phyloP scores from a whole-genome alignment of 1,140 invertebrate genomes.

The Agrypnia vestita region DNA sequence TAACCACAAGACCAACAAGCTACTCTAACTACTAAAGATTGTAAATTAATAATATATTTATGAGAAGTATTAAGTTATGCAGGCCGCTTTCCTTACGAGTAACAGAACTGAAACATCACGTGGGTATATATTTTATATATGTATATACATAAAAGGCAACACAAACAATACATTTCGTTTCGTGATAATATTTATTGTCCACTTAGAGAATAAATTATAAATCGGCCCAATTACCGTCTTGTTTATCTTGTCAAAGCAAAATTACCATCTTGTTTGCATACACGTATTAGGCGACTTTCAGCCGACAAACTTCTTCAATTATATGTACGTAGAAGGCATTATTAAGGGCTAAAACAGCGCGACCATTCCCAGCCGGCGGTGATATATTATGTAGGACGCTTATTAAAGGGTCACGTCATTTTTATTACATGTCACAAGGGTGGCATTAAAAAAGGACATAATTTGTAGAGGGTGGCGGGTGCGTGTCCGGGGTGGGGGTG shows the following conservation, averaged over 20 bases:
- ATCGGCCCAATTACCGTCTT: constrained; percentile 35
- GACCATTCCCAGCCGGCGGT: constrained; percentile 26
- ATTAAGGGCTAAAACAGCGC: constrained; percentile 19
- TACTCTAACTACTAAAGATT: too few species aligned
- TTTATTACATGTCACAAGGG: constrained; percentile 54
- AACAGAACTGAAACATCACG: background rate
- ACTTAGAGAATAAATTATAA: constrained; percentile 43
- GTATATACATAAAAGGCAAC: too few species aligned
- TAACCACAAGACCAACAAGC: too few species aligned
- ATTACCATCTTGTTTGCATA: constrained; percentile 17
- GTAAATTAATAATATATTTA: too few species aligned
- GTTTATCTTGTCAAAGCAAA: constrained; percentile 35
- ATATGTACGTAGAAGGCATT: constrained; percentile 2
- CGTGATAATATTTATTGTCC: constrained; percentile 12
- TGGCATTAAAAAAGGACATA: constrained; percentile 56
- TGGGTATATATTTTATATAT: too few species aligned
- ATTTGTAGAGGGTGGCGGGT: constrained; percentile 43
- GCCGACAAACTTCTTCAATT: constrained; percentile 15
- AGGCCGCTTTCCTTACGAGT: too few species aligned
- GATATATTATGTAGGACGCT: constrained; percentile 47
- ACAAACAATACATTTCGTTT: too few species aligned
- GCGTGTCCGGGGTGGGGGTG: background rate
- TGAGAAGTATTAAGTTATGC: too few species aligned
- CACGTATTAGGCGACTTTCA: background rate
- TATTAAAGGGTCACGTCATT: constrained; percentile 59